Conservation (phyloP, 2,797 vertebrate genomes). For the Epinephelus malabaricus region DNA sequence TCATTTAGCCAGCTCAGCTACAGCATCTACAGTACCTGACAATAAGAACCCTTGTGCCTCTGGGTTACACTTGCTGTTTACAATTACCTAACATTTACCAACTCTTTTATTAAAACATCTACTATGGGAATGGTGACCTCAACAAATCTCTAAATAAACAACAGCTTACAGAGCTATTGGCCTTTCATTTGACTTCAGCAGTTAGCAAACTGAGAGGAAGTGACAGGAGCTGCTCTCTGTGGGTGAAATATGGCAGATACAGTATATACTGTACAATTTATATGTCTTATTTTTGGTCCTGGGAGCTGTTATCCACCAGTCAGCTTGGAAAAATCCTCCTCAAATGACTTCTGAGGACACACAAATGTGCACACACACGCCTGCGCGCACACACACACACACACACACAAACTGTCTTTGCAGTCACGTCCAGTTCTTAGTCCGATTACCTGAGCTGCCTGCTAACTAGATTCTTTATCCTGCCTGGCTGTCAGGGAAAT, state of each 20-base stretch:
- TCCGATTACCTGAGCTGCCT: conserved; percentile 66
- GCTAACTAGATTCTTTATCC: conserved; percentile 69
- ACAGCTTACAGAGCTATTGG: neutral
- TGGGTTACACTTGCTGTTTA: neutral
- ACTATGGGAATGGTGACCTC: neutral
- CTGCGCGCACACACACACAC: neutral
- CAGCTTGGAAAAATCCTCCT: conserved; percentile 35
- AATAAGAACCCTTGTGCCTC: neutral
- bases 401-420: conserved; percentile 39
- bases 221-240: neutral
- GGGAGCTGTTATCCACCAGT: conserved; percentile 19
- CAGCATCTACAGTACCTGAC: neutral
- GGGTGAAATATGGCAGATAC: conserved; percentile 13
- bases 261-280: conserved; percentile 16
- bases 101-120: neutral
- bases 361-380: conserved; percentile 10
- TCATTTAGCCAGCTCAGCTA: too few species aligned
- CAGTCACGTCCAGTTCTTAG: conserved; percentile 55
- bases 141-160: conserved; percentile 20
- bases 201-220: neutral
- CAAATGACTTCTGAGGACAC: conserved; percentile 17
- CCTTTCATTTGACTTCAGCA: conserved; percentile 1
- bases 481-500: conserved; percentile 65
- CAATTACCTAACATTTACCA: neutral
- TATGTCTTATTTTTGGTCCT: conserved; percentile 13